Evolutionary conservation across 1,140 invertebrate genomes (phyloP).

Genomic region (Drosophila sp.): DNA sequence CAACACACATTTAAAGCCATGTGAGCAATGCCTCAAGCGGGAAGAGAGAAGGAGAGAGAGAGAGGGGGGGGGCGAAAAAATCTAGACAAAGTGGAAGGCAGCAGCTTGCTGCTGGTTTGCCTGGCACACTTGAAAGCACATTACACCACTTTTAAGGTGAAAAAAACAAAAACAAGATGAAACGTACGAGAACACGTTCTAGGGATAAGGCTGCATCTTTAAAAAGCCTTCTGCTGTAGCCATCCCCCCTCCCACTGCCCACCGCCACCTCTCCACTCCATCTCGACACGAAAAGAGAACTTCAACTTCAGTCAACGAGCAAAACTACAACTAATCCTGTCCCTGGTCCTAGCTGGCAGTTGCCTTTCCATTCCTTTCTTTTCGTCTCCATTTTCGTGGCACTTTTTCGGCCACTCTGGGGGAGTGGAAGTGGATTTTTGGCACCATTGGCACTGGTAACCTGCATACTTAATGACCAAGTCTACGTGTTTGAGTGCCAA

Average conservation of each 20-base stretch:
- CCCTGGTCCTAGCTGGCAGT: background rate
- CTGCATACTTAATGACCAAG: conserved; percentile 81
- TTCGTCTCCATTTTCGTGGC: conserved; percentile 43
- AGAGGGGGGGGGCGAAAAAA: conserved; percentile 19
- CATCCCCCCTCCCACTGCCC: conserved; percentile 4
- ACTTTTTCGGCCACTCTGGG: conserved; percentile 39
- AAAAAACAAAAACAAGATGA: background rate
- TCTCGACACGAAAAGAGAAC: conserved; percentile 15
- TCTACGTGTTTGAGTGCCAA: conserved; percentile 77
- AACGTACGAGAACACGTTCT: conserved; percentile 57
- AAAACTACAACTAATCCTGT: conserved; percentile 75
- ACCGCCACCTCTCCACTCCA: too few species aligned
- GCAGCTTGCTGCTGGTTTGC: conserved; percentile 41
- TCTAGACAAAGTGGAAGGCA: conserved; percentile 35
- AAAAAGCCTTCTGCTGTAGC: conserved; percentile 47
- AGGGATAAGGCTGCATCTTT: conserved; percentile 77
- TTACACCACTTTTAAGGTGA: conserved; percentile 55
- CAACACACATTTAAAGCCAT: conserved; percentile 63
- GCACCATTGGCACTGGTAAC: conserved; percentile 81
- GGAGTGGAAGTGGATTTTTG: conserved; percentile 67
- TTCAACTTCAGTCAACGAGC: conserved; percentile 31
- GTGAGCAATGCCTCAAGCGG: conserved; percentile 38
- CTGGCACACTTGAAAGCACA: conserved; percentile 63
- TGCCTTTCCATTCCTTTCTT: too few species aligned
- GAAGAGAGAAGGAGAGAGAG: conserved; percentile 32